A percentile compares a stretch with the other conserved stretches of the same genome.
Conservation (phyloP, 1,140 invertebrate species). For the Paraescarpia echinospica region DNA sequence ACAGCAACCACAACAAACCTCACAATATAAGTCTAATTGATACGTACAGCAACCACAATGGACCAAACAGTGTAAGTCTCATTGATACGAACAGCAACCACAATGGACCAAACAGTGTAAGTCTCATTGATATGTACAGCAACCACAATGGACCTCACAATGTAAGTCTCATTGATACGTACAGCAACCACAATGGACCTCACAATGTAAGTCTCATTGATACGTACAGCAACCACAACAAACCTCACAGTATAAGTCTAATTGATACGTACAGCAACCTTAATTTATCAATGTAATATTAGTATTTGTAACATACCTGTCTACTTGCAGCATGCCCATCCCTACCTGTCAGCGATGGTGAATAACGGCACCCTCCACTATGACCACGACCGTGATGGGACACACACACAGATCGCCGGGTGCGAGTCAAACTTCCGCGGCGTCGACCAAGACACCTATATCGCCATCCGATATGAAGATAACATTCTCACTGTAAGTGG, state of each 20-base stretch:
- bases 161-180: conserved; percentile 80
- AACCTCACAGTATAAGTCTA: conserved; percentile 87
- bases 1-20: conserved; percentile 98
- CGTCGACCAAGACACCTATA: conserved; percentile 84
- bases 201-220: conserved; percentile 80
- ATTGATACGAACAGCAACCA: conserved; percentile 97
- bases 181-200: conserved; percentile 98
- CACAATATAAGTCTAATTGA: conserved; percentile 77
- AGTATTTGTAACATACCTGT: background rate
- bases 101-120: conserved; percentile 85
- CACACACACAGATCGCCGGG: conserved; percentile 92
- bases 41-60: conserved; percentile 99
- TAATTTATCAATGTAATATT: background rate
- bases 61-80: conserved; percentile 87
- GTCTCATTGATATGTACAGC: conserved; percentile 93
- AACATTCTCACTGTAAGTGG: conserved; percentile 76
- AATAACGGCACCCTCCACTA: conserved; percentile 95
- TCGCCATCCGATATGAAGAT: conserved; percentile 88
- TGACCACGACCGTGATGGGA: conserved; percentile 97
- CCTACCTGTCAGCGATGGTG: conserved; percentile 97
- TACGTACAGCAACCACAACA: conserved; percentile 99
- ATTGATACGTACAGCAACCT: conserved; percentile 90
- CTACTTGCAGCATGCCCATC: conserved; percentile 84
- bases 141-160: conserved; percentile 99
- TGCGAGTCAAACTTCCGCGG: conserved; percentile 86